Base-by-base conservation (phyloP, 2,888 invertebrate species). In the Byasa hedistus region DNA sequence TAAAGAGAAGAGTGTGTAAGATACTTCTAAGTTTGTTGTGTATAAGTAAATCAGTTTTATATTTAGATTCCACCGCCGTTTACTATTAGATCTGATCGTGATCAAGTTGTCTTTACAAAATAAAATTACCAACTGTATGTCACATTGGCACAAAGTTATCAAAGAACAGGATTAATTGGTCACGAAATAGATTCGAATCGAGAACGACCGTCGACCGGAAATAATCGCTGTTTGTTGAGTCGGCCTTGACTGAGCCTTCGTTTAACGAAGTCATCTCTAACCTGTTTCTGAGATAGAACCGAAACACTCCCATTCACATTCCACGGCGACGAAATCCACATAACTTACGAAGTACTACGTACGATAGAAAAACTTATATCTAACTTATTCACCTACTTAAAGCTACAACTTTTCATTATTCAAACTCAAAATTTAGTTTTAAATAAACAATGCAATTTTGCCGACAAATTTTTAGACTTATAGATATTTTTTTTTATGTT, bases 161-260 rank as follows among this genome's bases (percentile, higher is more conserved):
- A 19, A 44, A 44, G 44, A 19, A 36, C 32, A 19, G 3, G 19
- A 57, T 39, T 55, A 59, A 54, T 64, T 56, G 61, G 48, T 48
- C 51, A 56, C 51, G 51, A 39, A 64, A 64, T 58, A 52, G 54
- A 55, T 57, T 58, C 21, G 36, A 44, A 59, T 39, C 54, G 21
- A 54, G 54, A 39, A 57, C 51, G 15, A 22, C 58, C 52, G 65
- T 61, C 65, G 23, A 51, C 69, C 73, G 75, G 74, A 75, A 75
- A 72, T 70, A 67, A 66, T 71, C 61, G 66, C 66, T 65, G 66
- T 71, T 72, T 64, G 72, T 68, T 60, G 66, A 64, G 23, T 64
- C 72, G 74, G 66, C 75, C 75, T 75, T 75, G 74, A 69, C 66
- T 69, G 71, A 70, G 75, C 73, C 69, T 73, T 64, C 68, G 60